Conservation (phyloP, 2,113 vertebrate species). For the Dicentrarchus labrax region DNA sequence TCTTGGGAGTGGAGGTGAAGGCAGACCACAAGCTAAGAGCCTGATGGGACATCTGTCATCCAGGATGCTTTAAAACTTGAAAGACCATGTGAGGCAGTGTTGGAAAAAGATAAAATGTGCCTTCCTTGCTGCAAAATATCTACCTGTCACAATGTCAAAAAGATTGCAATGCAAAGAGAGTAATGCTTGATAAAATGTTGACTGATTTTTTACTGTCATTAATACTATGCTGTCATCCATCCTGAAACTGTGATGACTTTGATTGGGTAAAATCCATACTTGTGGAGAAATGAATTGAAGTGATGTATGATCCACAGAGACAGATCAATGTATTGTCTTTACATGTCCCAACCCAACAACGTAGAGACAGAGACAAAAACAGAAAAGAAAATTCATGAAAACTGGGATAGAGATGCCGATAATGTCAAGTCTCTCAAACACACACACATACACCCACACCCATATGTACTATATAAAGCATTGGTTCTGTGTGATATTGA, state of each 20-base stretch:
- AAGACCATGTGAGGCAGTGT: constrained; percentile 21
- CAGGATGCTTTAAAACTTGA: constrained; percentile 13
- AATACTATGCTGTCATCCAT: constrained; percentile 1
- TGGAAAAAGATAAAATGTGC: constrained; percentile 16
- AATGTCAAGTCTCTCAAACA: neutral
- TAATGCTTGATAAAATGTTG: neutral
- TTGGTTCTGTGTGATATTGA: neutral
- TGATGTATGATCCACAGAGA: neutral
- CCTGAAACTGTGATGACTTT: neutral
- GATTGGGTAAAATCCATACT: neutral
- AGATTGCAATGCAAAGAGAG: neutral
- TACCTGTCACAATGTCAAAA: neutral
- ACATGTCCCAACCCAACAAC: neutral
- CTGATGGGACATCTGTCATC: constrained; percentile 45
- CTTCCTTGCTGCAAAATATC: constrained; percentile 1
- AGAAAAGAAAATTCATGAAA: neutral
- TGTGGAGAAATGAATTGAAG: neutral
- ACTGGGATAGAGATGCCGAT: neutral
- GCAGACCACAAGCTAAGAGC: constrained; percentile 23
- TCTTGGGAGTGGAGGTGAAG: constrained; percentile 32
- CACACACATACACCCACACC: neutral
- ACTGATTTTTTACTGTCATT: constrained; percentile 3
- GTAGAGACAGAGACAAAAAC: neutral
- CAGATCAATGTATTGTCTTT: neutral
- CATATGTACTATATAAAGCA: neutral